Base-by-base conservation (phyloP, 2,797 vertebrate species). In the Rhinophrynus dorsalis region DNA sequence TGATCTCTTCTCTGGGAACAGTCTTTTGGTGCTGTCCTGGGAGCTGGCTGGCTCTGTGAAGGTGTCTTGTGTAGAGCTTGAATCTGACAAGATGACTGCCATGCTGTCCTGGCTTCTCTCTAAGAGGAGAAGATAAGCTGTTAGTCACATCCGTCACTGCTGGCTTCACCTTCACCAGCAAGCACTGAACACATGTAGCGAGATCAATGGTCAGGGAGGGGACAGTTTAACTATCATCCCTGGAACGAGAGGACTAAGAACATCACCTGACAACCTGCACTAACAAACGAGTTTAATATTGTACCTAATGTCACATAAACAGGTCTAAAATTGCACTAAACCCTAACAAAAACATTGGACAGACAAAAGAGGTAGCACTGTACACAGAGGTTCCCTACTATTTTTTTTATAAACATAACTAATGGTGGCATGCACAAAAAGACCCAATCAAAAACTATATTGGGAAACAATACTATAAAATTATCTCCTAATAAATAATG, bases 61-160 rank as follows among this genome's bases (percentile, higher is more conserved):
- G 78, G 92, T 90, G 42, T 99, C 97, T 85, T 98, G 96, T 3
- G 96, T 95, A n/a, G 96, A 99, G 84, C 91, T 98, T 83, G 96
- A 99, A 81, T 99, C 97, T 0, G 97, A 99, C 18, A 99, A 92
- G 47, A 95, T 88, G 18, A 95, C 94, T 1, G 94, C 92, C 23
- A 92, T 92, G 64, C 97, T 99, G 85, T 99, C 97, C 85, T 97
- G 97, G 83, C 97, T 99, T 80, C 94, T 93, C 68, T 99, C 97
- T 99, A 88, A 73, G 75, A 67, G 73, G 76, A 17, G 23, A 57
- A 54, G 38, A 63, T 37, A 29, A 50, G 6, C n/a, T 11, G 78
- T 74, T 40, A 20, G 74, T 70, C 68, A 81, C 80, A 26, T 20
- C 11, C 54, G 13, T 17, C 20, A 20, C n/a, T 9, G 2, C 15